Conservation (phyloP, 2,888 invertebrate genomes). For the Serrognathus titanus region DNA sequence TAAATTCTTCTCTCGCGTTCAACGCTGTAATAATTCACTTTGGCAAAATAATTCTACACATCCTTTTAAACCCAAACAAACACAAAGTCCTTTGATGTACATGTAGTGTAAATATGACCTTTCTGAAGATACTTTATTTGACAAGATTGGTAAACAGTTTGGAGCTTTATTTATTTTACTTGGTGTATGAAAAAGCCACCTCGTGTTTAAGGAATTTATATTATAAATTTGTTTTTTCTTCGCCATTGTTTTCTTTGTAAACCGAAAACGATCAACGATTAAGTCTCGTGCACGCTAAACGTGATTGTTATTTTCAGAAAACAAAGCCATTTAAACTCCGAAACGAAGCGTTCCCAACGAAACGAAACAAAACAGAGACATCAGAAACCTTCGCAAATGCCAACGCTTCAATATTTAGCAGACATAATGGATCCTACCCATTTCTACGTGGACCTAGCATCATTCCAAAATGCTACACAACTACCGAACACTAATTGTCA, state of each 20-base stretch:
- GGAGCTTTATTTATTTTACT: no score
- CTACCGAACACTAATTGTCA: conserved; percentile 32
- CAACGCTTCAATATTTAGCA: conserved; percentile 30
- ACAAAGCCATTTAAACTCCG: conserved; percentile 24
- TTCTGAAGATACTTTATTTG: no score
- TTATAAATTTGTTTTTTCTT: background rate
- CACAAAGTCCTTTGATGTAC: no score
- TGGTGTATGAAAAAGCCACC: no score
- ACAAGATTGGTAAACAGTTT: no score
- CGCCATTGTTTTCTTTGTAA: background rate
- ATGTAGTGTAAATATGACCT: no score
- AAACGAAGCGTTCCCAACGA: conserved; percentile 18
- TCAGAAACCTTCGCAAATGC: conserved; percentile 23
- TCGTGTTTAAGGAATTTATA: background rate
- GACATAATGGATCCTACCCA: conserved; percentile 35
- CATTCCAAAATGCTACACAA: conserved; percentile 34
- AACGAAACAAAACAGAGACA: conserved; percentile 24
- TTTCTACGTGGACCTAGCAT: conserved; percentile 35
- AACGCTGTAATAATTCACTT: no score
- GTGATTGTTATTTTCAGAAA: conserved; percentile 24
- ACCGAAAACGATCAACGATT: background rate
- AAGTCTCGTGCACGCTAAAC: background rate
- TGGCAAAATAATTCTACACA: no score
- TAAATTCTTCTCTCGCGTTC: no score
- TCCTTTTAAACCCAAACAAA: no score